Evolutionary conservation across 1,140 invertebrate species (phyloP).

Genomic region (Chironomus tepperi): DNA sequence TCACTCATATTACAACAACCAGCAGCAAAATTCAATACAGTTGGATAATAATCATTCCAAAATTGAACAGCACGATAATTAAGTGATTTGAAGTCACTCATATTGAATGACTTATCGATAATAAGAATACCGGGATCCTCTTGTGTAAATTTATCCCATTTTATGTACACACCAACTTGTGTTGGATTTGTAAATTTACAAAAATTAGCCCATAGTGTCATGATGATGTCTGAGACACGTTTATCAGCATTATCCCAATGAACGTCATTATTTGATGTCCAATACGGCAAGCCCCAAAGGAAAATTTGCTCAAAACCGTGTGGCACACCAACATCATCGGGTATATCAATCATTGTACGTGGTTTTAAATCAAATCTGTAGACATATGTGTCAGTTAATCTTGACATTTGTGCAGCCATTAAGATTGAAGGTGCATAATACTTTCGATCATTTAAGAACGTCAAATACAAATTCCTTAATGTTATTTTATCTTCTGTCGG

Average conservation of each 20-base stretch:
- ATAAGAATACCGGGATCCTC: constrained; percentile 56
- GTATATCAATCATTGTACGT: constrained; percentile 52
- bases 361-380: constrained; percentile 70
- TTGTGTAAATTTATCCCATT: constrained; percentile 58
- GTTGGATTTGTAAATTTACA: constrained; percentile 61
- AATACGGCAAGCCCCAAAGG: constrained; percentile 65
- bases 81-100: constrained; percentile 52
- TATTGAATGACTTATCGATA: constrained; percentile 63
- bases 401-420: constrained; percentile 53
- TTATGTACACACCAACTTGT: constrained; percentile 51
- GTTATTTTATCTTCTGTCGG: constrained; percentile 48
- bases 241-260: constrained; percentile 68
- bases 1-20: constrained; percentile 56
- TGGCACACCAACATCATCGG: constrained; percentile 64
- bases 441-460: constrained; percentile 62
- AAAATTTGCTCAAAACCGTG: constrained; percentile 71
- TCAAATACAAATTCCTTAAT: constrained; percentile 50
- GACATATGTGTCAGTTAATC: constrained; percentile 49
- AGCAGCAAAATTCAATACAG: constrained; percentile 54
- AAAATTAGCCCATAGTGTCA: constrained; percentile 68
- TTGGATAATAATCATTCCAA: constrained; percentile 74
- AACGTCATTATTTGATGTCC: constrained; percentile 43
- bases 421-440: constrained; percentile 59
- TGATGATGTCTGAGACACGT: constrained; percentile 62
- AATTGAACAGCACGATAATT: constrained; percentile 68